These are phyloP conservation scores for Pangasianodon gigas DNA, from an alignment of 2,113 vertebrate species.

Conservation along the genomic window DNA sequence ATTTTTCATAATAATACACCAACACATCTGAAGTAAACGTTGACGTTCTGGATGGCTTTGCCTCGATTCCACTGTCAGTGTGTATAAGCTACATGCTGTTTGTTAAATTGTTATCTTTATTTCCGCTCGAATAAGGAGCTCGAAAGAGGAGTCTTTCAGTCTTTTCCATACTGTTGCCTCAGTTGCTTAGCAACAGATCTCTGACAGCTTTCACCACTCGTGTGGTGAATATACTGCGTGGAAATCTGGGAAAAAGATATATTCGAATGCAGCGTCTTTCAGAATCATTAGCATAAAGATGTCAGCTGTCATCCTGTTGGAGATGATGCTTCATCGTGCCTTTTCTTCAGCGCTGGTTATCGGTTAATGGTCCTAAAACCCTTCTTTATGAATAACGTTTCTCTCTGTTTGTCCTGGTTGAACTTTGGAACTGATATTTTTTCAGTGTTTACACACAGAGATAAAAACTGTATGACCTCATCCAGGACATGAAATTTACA, in stretches of 20 bases:
- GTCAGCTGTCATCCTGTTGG: background rate
- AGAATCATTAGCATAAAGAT: background rate
- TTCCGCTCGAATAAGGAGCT: background rate
- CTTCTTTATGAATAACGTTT: background rate
- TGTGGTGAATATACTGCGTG: background rate
- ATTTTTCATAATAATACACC: background rate
- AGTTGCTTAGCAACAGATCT: background rate
- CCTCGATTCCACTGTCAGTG: background rate
- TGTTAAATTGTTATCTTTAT: background rate
- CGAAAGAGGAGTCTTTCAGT: background rate
- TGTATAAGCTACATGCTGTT: background rate
- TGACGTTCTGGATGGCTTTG: background rate
- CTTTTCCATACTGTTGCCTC: background rate
- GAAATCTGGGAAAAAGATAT: background rate
- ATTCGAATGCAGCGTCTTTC: background rate
- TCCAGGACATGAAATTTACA: background rate
- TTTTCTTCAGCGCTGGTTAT: background rate
- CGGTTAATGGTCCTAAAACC: background rate
- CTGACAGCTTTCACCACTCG: background rate
- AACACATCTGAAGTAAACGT: background rate
- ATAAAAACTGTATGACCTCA: background rate
- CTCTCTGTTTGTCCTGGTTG: background rate
- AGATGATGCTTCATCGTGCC: background rate
- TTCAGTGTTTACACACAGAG: constrained; percentile 1
- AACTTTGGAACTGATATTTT: background rate